These are phyloP conservation scores for Loripinus fragilis DNA, from an alignment of 2,888 invertebrate species.

Conservation along the genomic window DNA sequence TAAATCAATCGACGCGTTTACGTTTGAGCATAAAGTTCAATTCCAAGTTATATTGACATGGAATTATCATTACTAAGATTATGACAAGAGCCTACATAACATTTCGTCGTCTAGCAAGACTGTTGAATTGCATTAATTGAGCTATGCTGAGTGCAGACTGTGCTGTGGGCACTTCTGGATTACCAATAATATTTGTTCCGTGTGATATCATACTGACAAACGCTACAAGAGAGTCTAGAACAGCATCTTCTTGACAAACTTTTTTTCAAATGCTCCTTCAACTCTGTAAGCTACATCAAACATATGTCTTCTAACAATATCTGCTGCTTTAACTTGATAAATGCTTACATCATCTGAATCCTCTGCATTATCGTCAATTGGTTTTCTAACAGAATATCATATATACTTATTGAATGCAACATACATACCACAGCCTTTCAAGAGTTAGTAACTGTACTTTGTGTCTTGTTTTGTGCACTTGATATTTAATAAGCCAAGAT, in stretches of 20 bases:
- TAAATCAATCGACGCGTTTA: neutral
- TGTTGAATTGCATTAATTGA: neutral
- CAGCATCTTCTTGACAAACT: neutral
- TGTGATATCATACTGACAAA: neutral
- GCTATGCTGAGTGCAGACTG: neutral
- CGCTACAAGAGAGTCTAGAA: neutral
- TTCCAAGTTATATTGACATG: neutral
- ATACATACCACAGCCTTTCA: neutral
- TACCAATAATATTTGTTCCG: neutral
- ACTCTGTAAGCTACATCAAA: too few relatives aligned
- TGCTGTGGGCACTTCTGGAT: neutral
- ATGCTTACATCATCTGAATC: neutral
- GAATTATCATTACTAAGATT: neutral
- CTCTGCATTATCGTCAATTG: too few relatives aligned
- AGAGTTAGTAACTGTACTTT: neutral
- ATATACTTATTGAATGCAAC: neutral
- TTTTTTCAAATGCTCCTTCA: slow-evolving; percentile 3
- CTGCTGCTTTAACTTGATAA: neutral
- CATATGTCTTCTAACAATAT: neutral
- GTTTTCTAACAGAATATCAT: too few relatives aligned
- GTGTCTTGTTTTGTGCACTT: neutral
- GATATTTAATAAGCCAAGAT: neutral
- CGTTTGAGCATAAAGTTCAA: neutral
- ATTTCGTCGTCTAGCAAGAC: neutral
- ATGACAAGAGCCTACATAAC: neutral